phyloP scores from a whole-genome alignment of 2,888 invertebrate species.

The Halictus quadricinctus region DNA sequence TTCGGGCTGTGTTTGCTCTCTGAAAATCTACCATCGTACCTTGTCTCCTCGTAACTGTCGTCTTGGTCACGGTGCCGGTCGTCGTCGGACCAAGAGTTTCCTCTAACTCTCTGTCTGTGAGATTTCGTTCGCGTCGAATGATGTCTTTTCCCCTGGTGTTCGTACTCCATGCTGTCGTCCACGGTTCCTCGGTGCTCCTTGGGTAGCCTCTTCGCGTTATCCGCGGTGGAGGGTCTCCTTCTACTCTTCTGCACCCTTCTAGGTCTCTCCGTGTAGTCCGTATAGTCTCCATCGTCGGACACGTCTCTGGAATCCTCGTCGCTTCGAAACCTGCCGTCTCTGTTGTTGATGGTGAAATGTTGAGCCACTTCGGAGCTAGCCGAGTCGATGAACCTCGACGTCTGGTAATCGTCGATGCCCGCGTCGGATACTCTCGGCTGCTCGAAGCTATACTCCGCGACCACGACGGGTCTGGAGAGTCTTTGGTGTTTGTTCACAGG shows the following conservation, averaged over 20 bases:
- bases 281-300: slow-evolving; percentile 76
- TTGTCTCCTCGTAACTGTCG: slow-evolving; percentile 65
- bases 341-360: slow-evolving; percentile 47
- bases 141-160: slow-evolving; percentile 66
- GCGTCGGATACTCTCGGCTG: slow-evolving; percentile 25
- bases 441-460: slow-evolving; percentile 69
- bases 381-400: slow-evolving; percentile 46
- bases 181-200: slow-evolving; percentile 76
- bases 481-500: slow-evolving; percentile 27
- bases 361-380: slow-evolving; percentile 43
- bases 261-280: slow-evolving; percentile 75
- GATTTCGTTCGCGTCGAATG: slow-evolving; percentile 67
- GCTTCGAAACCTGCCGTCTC: slow-evolving; percentile 65
- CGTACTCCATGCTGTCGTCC: slow-evolving; percentile 62
- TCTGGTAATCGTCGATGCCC: slow-evolving; percentile 19
- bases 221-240: slow-evolving; percentile 69
- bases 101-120: slow-evolving; percentile 67
- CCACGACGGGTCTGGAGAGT: slow-evolving; percentile 73
- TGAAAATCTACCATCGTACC: slow-evolving; percentile 41
- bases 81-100: slow-evolving; percentile 71
- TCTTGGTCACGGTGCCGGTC: slow-evolving; percentile 62
- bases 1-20: slow-evolving; percentile 40
- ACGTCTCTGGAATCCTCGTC: slow-evolving; percentile 74
- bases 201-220: slow-evolving; percentile 70
- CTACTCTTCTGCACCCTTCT: slow-evolving; percentile 72